These are phyloP conservation scores for Helicoverpa assulta DNA, from an alignment of 2,888 invertebrate genomes.

Conservation along the genomic window DNA sequence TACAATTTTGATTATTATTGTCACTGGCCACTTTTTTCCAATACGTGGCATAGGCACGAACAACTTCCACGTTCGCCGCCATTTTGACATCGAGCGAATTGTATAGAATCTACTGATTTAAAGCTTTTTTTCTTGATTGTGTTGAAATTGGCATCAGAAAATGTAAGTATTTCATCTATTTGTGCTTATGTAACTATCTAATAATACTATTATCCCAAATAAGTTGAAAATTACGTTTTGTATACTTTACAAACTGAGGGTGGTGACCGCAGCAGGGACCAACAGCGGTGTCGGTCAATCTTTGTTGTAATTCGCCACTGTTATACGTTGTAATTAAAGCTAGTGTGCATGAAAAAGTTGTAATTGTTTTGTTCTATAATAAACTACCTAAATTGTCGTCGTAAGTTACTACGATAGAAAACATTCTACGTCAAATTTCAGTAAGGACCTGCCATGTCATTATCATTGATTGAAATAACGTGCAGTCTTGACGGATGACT, in stretches of 20 bases:
- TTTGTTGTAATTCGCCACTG: constrained; percentile 73
- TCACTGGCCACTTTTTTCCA: constrained; percentile 89
- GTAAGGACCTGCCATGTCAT: constrained; percentile 88
- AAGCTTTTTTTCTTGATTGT: constrained; percentile 92
- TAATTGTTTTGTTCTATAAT: constrained; percentile 9
- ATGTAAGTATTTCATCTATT: constrained; percentile 82
- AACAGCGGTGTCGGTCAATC: constrained; percentile 90
- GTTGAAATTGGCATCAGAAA: constrained; percentile 88
- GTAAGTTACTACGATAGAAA: constrained; percentile 47
- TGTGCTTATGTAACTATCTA: constrained; percentile 34
- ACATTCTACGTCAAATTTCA: constrained; percentile 69
- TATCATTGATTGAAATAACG: constrained; percentile 88
- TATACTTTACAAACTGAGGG: constrained; percentile 77
- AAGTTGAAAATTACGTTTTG: constrained; percentile 64
- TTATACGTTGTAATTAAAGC: constrained; percentile 20
- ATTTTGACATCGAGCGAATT: constrained; percentile 95
- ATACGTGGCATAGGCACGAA: constrained; percentile 95
- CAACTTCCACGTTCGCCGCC: constrained; percentile 94
- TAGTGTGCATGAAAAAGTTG: constrained; percentile 15
- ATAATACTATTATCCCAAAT: constrained; percentile 36
- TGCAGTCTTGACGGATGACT: constrained; percentile 84
- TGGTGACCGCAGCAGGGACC: constrained; percentile 88
- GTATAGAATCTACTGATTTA: constrained; percentile 92
- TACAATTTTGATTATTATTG: constrained; percentile 38
- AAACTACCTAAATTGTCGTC: constrained; percentile 10